phyloP scores from a whole-genome alignment of 2,797 vertebrate species.

The Alcedo quadribrachys region DNA sequence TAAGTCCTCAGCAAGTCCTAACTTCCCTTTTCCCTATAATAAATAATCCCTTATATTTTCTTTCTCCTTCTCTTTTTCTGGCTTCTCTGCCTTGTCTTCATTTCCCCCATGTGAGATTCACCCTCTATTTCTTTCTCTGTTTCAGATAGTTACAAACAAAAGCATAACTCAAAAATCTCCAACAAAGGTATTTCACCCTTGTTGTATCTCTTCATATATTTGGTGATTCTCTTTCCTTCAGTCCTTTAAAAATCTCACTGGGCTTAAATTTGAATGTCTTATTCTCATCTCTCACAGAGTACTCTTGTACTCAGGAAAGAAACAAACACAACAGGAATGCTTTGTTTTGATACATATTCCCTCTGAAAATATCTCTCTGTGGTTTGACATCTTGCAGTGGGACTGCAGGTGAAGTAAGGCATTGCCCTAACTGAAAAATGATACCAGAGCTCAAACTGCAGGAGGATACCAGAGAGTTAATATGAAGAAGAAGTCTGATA shows the following conservation, averaged over 20 bases:
- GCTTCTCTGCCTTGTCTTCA: constrained; percentile 31
- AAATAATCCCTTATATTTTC: constrained; percentile 10
- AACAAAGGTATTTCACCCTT: constrained; percentile 80
- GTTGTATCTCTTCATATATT: constrained; percentile 71
- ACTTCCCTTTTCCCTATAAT: constrained; percentile 11
- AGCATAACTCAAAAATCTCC: constrained; percentile 87
- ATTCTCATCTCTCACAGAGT: neutral
- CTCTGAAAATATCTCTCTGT: neutral
- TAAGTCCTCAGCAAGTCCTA: neutral
- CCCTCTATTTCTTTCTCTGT: constrained; percentile 81
- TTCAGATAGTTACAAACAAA: constrained; percentile 94
- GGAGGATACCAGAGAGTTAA: neutral
- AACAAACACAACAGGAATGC: neutral
- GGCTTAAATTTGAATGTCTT: constrained; percentile 34
- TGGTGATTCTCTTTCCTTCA: constrained; percentile 43
- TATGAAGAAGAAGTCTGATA: neutral
- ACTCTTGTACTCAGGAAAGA: constrained; percentile 15
- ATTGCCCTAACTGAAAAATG: neutral
- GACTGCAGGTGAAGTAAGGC: neutral
- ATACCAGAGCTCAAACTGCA: neutral
- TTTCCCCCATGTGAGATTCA: constrained; percentile 61
- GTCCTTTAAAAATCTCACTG: neutral
- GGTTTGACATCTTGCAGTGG: neutral
- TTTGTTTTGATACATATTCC: neutral
- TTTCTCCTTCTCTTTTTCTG: constrained; percentile 19